Evolutionary conservation across 2,113 vertebrate genomes (phyloP).

Genomic region (Rhegmatorhina hoffmannsi): DNA sequence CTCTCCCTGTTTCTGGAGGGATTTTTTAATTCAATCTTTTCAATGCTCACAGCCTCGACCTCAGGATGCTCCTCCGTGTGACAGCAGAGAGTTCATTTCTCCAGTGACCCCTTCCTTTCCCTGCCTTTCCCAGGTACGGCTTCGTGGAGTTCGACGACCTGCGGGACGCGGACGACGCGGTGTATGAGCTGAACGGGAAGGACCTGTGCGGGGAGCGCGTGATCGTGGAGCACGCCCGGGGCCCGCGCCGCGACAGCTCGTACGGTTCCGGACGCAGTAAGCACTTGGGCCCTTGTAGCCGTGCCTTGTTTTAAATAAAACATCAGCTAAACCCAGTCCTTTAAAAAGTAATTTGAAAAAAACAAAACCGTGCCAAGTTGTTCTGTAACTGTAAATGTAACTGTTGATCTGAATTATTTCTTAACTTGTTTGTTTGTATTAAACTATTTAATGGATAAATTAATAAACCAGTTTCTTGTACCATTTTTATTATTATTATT

Average conservation of each 20-base stretch:
- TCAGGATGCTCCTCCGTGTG: neutral
- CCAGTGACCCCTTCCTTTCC: neutral
- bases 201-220: slow-evolving; percentile 94
- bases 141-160: slow-evolving; percentile 98
- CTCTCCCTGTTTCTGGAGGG: neutral
- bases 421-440: slow-evolving; percentile 69
- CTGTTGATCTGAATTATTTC: slow-evolving; percentile 52
- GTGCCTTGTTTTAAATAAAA: slow-evolving; percentile 52
- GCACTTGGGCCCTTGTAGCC: slow-evolving; percentile 75
- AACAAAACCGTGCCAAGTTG: slow-evolving; percentile 16
- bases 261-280: slow-evolving; percentile 92
- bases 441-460: slow-evolving; percentile 58
- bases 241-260: slow-evolving; percentile 87
- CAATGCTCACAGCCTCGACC: neutral
- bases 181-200: slow-evolving; percentile 96
- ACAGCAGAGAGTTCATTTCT: rapidly evolving
- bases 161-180: slow-evolving; percentile 94
- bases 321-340: neutral
- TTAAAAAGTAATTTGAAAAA: slow-evolving; percentile 27
- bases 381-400: slow-evolving; percentile 69
- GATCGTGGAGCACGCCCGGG: slow-evolving; percentile 84
- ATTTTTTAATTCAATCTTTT: neutral
- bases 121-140: slow-evolving; percentile 81
- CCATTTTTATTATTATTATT: slow-evolving; percentile 70
- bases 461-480: slow-evolving; percentile 69